These are phyloP conservation scores for Xestoiulus laeticollis DNA, from an alignment of 2,888 invertebrate genomes.

Conservation along the genomic window DNA sequence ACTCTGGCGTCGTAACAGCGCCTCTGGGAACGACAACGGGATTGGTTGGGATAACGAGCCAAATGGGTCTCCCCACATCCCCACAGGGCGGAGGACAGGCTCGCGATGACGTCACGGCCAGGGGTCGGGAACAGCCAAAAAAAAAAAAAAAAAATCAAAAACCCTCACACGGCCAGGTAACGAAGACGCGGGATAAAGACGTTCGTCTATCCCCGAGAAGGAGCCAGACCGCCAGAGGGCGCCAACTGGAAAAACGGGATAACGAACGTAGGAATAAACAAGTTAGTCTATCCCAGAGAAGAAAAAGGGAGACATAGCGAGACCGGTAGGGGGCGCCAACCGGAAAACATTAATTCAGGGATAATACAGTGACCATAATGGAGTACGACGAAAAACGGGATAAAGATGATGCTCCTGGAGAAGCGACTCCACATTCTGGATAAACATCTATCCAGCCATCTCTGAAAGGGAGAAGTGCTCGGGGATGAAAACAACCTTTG, in stretches of 20 bases:
- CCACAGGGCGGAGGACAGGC: neutral
- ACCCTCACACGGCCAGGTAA: neutral
- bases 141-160: no score
- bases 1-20: neutral
- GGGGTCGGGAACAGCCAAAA: neutral
- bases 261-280: neutral
- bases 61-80: neutral
- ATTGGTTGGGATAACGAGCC: neutral
- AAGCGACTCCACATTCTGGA: no score
- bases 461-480: no score
- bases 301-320: neutral
- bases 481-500: no score
- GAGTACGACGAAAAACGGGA: no score
- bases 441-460: no score
- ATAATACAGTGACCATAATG: no score
- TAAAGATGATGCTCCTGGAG: no score
- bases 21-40: neutral
- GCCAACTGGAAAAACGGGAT: neutral
- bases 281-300: no score
- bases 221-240: neutral
- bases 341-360: no score
- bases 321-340: neutral
- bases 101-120: conserved; percentile 8
- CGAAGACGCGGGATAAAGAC: neutral
- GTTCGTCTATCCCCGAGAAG: no score